These are phyloP conservation scores for Archilochus colubris DNA, from an alignment of 2,113 vertebrate genomes.

Conservation along the genomic window DNA sequence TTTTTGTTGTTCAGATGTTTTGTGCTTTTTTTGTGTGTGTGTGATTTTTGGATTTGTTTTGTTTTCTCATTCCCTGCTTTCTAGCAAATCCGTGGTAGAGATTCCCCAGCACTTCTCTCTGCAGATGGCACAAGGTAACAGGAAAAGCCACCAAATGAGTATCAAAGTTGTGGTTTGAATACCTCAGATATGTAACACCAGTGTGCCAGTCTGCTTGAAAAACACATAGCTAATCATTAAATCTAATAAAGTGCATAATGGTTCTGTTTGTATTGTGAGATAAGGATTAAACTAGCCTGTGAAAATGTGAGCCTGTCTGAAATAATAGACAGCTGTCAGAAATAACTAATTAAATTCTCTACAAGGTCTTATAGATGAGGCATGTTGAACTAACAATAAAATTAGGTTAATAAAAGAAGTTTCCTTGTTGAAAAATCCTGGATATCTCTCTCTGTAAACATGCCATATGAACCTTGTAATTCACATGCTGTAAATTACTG, in stretches of 20 bases:
- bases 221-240: neutral
- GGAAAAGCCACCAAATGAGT: neutral
- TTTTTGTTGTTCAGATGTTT: neutral
- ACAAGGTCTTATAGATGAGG: neutral
- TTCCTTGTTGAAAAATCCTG: neutral
- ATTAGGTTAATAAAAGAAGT: neutral
- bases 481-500: neutral
- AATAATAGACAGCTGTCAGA: neutral
- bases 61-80: neutral
- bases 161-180: neutral
- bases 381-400: slow-evolving; percentile 1
- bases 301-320: neutral
- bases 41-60: neutral
- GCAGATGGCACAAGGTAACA: neutral
- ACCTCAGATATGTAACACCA: neutral
- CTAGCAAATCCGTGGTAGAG: neutral
- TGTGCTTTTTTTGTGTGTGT: neutral
- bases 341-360: neutral
- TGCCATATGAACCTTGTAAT: neutral
- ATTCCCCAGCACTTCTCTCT: neutral
- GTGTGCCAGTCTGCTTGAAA: neutral
- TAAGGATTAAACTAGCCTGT: neutral
- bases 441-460: neutral
- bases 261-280: neutral
- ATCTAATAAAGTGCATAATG: neutral